phyloP scores from a whole-genome alignment of 1,140 invertebrate genomes.

The Holotrichia oblita region DNA sequence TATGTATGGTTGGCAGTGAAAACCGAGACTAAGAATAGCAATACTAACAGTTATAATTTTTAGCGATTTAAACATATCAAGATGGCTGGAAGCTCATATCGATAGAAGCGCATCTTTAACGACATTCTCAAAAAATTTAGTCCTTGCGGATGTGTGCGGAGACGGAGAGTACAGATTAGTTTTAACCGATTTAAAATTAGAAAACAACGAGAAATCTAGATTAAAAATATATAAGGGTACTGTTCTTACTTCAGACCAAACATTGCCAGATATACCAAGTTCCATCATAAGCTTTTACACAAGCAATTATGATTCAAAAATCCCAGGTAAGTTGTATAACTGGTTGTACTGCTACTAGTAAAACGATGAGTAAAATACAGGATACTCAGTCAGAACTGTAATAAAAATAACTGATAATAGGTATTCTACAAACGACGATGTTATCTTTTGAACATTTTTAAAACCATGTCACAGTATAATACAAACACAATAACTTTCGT shows the following conservation, averaged over 20 bases:
- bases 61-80: constrained; percentile 55
- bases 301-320: constrained; percentile 78
- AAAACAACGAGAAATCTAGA: constrained; percentile 56
- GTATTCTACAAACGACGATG: no score
- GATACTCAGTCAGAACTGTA: no score
- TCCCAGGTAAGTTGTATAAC: constrained; percentile 67
- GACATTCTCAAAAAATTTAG: constrained; percentile 74
- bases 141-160: constrained; percentile 81
- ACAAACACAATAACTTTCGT: no score
- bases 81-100: constrained; percentile 81
- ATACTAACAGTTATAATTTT: constrained; percentile 29
- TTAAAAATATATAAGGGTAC: constrained; percentile 81
- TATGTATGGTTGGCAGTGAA: no score
- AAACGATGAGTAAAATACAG: not conserved
- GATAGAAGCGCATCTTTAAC: constrained; percentile 76
- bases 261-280: constrained; percentile 83
- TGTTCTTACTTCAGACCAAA: constrained; percentile 79
- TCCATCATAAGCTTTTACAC: constrained; percentile 88
- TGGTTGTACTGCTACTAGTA: not conserved
- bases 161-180: constrained; percentile 85
- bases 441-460: no score
- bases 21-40: no score
- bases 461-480: no score
- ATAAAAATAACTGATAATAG: no score
- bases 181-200: constrained; percentile 69